A percentile compares a stretch with the other conserved stretches of the same genome.
Evolutionary conservation across 2,797 vertebrate species (phyloP).

Genomic region (Oryzias sinensis): DNA sequence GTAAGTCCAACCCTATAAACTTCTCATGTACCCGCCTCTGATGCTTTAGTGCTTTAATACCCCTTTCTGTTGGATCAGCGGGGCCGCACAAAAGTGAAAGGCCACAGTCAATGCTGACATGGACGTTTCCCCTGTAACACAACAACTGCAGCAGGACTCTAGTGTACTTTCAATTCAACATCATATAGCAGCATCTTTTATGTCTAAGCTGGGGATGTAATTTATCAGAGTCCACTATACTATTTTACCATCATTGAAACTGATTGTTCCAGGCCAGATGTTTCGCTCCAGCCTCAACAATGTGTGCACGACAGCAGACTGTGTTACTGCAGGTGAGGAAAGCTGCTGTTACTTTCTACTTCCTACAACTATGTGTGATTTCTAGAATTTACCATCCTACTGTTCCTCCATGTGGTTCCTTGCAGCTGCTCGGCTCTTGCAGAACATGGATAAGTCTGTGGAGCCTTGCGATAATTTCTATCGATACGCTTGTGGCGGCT

Average conservation of each 20-base stretch:
- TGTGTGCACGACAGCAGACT: constrained; percentile 86
- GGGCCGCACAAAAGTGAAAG: constrained; percentile 53
- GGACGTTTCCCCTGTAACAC: constrained; percentile 27
- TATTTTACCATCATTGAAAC: constrained; percentile 27
- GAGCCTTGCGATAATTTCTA: constrained; percentile 94
- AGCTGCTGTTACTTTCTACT: constrained; percentile 11
- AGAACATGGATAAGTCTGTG: constrained; percentile 87
- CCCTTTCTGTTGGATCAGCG: constrained; percentile 59
- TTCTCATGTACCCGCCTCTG: constrained; percentile 5
- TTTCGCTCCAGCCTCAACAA: constrained; percentile 56
- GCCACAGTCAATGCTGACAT: constrained; percentile 55
- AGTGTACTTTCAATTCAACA: constrained; percentile 8
- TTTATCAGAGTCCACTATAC: constrained; percentile 9
- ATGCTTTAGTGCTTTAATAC: constrained; percentile 38
- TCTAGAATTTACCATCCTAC: neutral
- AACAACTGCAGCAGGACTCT: constrained; percentile 5
- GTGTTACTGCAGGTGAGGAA: constrained; percentile 88
- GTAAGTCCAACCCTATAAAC: constrained; percentile 43
- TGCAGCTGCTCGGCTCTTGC: constrained; percentile 89
- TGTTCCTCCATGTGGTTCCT: neutral
- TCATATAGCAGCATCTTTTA: constrained; percentile 21
- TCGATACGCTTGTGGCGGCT: constrained; percentile 93
- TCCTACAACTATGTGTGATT: constrained; percentile 1
- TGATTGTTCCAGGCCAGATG: constrained; percentile 71
- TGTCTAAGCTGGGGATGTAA: constrained; percentile 1